Evolutionary conservation across 2,113 vertebrate genomes (phyloP), one percentile per base, ranked within the genome.

Genomic region (Hystrix cristata): DNA sequence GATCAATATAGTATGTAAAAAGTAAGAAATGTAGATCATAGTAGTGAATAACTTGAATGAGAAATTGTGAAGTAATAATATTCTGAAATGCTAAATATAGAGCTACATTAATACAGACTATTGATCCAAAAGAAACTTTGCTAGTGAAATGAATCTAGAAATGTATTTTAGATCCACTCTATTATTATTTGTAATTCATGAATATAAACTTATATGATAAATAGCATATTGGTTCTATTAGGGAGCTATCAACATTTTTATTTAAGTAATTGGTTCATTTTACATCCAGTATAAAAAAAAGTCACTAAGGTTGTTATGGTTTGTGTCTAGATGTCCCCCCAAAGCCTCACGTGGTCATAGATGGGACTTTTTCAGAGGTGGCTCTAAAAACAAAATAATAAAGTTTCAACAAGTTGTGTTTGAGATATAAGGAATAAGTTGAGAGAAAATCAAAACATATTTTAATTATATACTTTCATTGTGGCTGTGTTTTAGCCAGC

Each of bases 1-100:
- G 9, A 95, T 64, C 34, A 60, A 86, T 62, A 69, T 67, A 46
- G 74, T 79, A 79, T 29, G 53, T 53, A 62, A 72, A 94, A 90
- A 34, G 57, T 46, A 7, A 92, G 72, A 82, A 46, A 51, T 78
- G 93, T 69, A 25, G 27, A 1, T 71, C 18, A 84, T n/a, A 60
- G 19, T 51, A 78, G 89, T 62, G 43, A 91, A 83, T 21, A 92
- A 79, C 31, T 67, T n/a, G 59, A 96, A 86, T 69, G 14, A 95
- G 21, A 95, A 82, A n/a, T 84, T 76, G 16, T 96, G 25, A 96
- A n/a, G 23, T 7, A 65, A 60, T 27, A 65, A 3, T 51, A 74
- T 55, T 95, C 31, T n/a, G 67, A 29, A 80, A 96, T 71, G 19
- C n/a, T 38, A 46, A 78, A 64, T 60, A 38, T 23, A 60, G 34